phyloP scores from a whole-genome alignment of 2,888 invertebrate genomes.

The Abrostola triplasia region DNA sequence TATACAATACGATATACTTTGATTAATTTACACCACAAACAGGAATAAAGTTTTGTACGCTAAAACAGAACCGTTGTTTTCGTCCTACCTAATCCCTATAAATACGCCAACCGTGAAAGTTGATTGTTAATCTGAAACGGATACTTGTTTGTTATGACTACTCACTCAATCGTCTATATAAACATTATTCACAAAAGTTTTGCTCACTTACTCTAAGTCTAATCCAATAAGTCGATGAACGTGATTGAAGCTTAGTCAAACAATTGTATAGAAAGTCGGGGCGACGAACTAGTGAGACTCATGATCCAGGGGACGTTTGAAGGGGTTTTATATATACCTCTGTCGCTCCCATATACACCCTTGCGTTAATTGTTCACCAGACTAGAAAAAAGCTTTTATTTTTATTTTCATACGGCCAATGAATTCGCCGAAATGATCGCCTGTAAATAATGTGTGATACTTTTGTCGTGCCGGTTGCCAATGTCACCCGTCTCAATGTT shows the following conservation, averaged over 20 bases:
- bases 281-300: constrained; percentile 55
- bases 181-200: constrained; percentile 65
- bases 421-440: constrained; percentile 39
- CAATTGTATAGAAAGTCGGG: constrained; percentile 58
- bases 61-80: constrained; percentile 82
- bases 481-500: constrained; percentile 47
- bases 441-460: constrained; percentile 37
- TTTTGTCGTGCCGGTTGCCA: constrained; percentile 39
- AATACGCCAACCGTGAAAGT: constrained; percentile 72
- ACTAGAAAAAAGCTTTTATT: constrained; percentile 45
- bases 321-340: constrained; percentile 35
- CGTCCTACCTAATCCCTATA: constrained; percentile 73
- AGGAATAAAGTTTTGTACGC: constrained; percentile 79
- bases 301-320: constrained; percentile 42
- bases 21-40: constrained; percentile 84
- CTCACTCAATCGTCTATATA: constrained; percentile 56
- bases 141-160: constrained; percentile 70
- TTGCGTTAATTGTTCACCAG: constrained; percentile 46
- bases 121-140: constrained; percentile 78
- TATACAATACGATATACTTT: constrained; percentile 78
- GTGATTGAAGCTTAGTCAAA: constrained; percentile 67
- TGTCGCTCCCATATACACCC: constrained; percentile 36
- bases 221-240: constrained; percentile 71
- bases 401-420: constrained; percentile 43
- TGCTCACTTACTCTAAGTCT: constrained; percentile 61